phyloP scores from a whole-genome alignment of 2,888 invertebrate species.

The Congeria kusceri region DNA sequence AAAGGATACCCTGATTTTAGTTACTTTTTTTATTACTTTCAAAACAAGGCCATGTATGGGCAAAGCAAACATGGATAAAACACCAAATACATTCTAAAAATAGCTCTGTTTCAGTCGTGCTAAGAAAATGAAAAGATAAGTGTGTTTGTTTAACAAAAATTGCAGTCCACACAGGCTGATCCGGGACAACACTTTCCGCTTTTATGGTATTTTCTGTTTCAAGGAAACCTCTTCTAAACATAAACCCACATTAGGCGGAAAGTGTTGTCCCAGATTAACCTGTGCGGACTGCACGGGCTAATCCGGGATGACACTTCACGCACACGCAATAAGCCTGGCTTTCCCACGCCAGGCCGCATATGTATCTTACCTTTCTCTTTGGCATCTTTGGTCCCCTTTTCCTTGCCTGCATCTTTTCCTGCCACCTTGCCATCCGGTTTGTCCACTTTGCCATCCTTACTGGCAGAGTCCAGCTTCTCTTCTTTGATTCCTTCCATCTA shows the following conservation, averaged over 20 bases:
- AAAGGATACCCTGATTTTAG: no score
- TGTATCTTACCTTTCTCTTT: slow-evolving; percentile 75
- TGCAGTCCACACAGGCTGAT: not conserved
- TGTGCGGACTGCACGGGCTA: no score
- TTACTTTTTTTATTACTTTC: no score
- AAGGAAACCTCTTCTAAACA: not conserved
- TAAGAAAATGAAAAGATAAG: not conserved
- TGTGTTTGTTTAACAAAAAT: not conserved
- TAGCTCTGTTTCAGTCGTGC: no score
- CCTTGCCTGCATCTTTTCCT: slow-evolving; percentile 80
- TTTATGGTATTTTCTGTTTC: not conserved
- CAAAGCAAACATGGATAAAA: no score
- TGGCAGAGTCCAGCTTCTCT: slow-evolving; percentile 72
- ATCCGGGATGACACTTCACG: no score
- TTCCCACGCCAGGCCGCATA: not conserved
- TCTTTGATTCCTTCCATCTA: slow-evolving; percentile 73
- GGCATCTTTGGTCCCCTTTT: slow-evolving; percentile 75
- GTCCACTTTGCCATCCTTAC: slow-evolving; percentile 75
- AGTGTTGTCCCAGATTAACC: no score
- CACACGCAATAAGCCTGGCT: not conserved
- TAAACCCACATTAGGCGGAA: no score
- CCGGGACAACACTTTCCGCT: not conserved
- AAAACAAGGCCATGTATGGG: no score
- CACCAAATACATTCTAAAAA: no score
- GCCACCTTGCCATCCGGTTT: slow-evolving; percentile 75